Evolutionary conservation across 2,113 vertebrate species (phyloP), one percentile per base, ranked within the genome.

Genomic region (Thymallus thymallus): DNA sequence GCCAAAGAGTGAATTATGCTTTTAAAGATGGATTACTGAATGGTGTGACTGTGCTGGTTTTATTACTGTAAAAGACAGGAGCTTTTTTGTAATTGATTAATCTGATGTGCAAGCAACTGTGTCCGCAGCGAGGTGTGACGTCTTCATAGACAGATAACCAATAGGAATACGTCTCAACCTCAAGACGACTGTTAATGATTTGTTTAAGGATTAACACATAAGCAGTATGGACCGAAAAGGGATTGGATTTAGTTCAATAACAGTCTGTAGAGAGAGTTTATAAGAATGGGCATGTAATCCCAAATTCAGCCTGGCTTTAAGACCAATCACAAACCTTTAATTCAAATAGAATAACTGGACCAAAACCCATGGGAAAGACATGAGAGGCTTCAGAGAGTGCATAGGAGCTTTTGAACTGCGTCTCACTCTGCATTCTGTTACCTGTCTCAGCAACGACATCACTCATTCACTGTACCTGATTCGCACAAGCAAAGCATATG

Each of bases 61-160:
- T 80, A 80, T 73, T 74, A 63, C 78, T 41, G 64, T 56, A 71
- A 75, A 51, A 20, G 32, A 69, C 56, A 35, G 58, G 6, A 6
- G 13, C 66, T 35, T 64, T 16, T 64, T n/a, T 69, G 41, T 66
- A 79, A 82, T 80, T 78, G 80, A 82, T 82, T 84, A 71, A 80
- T 82, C 67, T 62, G 26, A 77, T 61, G 78, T 41, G 35, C 35
- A 41, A 41, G 35, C 35, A 12, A 41, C 35, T 41, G 35, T 74
- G 72, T 76, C 78, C 58, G 68, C 35, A 58, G 61, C 51, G 14
- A 79, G 72, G 60, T 76, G 60, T 76, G 63, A 68, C 68, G 41
- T 72, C 67, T 76, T 76, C 26, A 66, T 65, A 46, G 68, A 78
- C 73, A 73, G 32, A 69, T 72, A 62, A 68, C 71, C 69, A 60